Evolutionary conservation across 1,140 invertebrate genomes (phyloP).

Genomic region (Cydia fagiglandana): DNA sequence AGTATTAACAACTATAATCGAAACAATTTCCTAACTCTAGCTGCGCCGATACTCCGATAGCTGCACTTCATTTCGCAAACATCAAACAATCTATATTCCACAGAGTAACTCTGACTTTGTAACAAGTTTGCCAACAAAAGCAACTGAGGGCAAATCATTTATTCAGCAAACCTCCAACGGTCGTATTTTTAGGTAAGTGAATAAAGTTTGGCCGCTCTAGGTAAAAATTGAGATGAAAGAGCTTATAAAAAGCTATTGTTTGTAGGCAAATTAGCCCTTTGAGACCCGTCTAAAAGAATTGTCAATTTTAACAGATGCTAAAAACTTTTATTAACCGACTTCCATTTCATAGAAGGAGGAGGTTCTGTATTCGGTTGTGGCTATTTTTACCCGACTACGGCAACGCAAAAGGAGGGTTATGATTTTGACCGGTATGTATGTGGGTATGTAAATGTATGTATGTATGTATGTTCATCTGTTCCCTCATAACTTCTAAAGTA

Average conservation of each 20-base stretch:
- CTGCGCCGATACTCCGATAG: not conserved
- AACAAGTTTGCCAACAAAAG: constrained; percentile 10
- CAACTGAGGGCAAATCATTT: not conserved
- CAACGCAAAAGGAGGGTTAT: no score
- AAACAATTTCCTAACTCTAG: no score
- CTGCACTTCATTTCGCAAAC: not conserved
- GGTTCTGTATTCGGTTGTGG: no score
- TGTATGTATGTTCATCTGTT: no score
- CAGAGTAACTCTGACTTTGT: not conserved
- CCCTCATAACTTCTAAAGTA: no score
- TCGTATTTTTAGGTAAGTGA: constrained; percentile 23
- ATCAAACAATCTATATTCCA: constrained; percentile 9
- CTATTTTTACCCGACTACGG: no score
- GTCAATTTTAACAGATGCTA: no score
- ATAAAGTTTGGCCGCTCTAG: constrained; percentile 12
- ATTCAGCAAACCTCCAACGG: not conserved
- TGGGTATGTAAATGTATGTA: no score
- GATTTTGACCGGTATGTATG: no score
- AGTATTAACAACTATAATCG: no score
- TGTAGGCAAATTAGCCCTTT: not conserved
- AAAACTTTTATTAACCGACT: no score
- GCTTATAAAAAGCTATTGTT: not conserved
- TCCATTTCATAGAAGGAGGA: no score
- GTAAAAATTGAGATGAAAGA: not conserved
- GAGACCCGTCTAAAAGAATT: not conserved